Conservation (phyloP, 2,113 vertebrate genomes). For the Andinoacara biseriatus region DNA sequence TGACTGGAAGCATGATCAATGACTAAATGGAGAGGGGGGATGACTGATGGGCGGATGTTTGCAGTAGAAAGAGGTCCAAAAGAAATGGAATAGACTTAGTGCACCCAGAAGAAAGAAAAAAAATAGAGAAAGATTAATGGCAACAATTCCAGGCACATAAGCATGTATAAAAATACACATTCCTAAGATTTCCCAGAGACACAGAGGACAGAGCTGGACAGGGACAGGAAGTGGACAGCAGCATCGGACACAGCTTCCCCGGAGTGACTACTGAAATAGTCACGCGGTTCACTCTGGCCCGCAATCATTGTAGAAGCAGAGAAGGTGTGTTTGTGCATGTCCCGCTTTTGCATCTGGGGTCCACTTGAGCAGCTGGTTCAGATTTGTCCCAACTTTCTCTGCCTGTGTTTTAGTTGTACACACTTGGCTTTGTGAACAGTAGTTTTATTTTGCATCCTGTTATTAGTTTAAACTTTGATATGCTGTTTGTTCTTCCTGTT, state of each 20-base stretch:
- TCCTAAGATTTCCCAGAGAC: neutral
- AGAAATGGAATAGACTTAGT: conserved; percentile 13
- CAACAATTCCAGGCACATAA: neutral
- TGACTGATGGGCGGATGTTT: conserved; percentile 13
- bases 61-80: neutral
- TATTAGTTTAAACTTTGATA: conserved; percentile 9
- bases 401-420: conserved; percentile 35
- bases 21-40: neutral
- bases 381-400: conserved; percentile 56
- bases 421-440: conserved; percentile 8
- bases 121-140: conserved; percentile 17
- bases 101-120: conserved; percentile 4
- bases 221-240: conserved; percentile 30
- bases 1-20: conserved; percentile 8
- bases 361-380: conserved; percentile 66
- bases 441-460: conserved; percentile 21
- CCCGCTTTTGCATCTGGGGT: conserved; percentile 58
- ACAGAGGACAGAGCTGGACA: conserved; percentile 7
- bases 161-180: conserved; percentile 15
- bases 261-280: conserved; percentile 57
- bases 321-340: conserved; percentile 12
- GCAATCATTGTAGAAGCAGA: neutral
- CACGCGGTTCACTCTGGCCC: conserved; percentile 28
- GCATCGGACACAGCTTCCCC: conserved; percentile 26
- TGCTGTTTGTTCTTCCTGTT: conserved; percentile 42